Evolutionary conservation across 2,113 vertebrate genomes (phyloP), one percentile per base, ranked within the genome.

Genomic region (Pseudopipra pipra): DNA sequence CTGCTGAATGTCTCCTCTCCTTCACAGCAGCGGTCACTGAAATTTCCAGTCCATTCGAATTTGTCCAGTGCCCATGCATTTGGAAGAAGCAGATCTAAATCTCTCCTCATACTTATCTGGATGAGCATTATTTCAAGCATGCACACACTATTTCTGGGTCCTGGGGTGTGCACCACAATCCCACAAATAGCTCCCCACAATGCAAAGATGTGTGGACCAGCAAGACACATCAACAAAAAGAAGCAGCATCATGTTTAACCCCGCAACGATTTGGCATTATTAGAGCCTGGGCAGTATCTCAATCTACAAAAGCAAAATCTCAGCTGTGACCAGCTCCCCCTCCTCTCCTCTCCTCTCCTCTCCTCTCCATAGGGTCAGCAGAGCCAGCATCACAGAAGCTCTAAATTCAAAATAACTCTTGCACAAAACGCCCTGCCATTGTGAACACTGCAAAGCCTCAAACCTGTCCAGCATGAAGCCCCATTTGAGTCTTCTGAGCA

Each of bases 401-500:
- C 85, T 21, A 67, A 4, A 2, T 55, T 66, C 0, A 0, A 80
- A 90, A n/a, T 11, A 55, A 41, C 25, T 72, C 63, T 63, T 41
- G 37, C 61, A 73, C 37, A 62, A 72, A 86, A 66, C 2, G 3
- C 54, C 11, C 37, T 67, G 58, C 44, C 58, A 31, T 2, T 80
- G 54, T 61, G 72, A 90, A 54, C 47, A n/a, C 54, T 68, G 56
- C 39, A 43, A 56, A 86, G 65, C 82, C 88, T 88, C 58, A 47
- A 56, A 89, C 85, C 70, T 82, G 80, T 74, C 84, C 92, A 55
- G 74, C 28, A n/a, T 58, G 46, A 87, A 68, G 55, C 54, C 44
- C 8, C 37, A 61, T 87, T 92, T 93, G 52, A 67, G 81, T 95
- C 75, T 88, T 91, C 91, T 76, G 71, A 95, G 74, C 70, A 77